Evolutionary conservation across 2,888 invertebrate species (phyloP).

Genomic region (Pegoplata infirma): DNA sequence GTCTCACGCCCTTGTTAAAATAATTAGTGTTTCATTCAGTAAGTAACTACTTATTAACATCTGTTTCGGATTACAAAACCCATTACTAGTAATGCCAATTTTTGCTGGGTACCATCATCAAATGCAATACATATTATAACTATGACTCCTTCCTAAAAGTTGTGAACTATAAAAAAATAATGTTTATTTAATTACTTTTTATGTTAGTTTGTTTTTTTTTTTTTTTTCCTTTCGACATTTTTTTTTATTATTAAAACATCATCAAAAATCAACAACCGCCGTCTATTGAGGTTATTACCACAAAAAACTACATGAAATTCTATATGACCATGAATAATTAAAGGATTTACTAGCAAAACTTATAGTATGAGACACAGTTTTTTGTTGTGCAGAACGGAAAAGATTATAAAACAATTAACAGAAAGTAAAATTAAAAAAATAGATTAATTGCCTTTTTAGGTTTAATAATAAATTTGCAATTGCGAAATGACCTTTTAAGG

Average conservation of each 20-base stretch:
- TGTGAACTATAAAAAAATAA: neutral
- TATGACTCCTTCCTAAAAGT: neutral
- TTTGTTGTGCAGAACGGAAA: neutral
- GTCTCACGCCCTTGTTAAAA: no score
- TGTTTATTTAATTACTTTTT: conserved; percentile 33
- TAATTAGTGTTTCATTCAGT: no score
- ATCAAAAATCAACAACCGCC: neutral
- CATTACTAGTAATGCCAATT: no score
- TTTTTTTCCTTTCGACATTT: conserved; percentile 10
- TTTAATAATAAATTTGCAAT: neutral
- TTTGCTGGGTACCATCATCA: no score
- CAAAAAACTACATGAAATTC: neutral
- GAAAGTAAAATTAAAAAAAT: neutral
- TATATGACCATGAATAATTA: conserved; percentile 24
- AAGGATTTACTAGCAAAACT: neutral
- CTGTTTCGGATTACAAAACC: no score
- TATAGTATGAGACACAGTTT: neutral
- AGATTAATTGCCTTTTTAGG: neutral
- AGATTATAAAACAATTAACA: neutral
- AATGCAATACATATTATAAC: neutral
- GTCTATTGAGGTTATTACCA: neutral
- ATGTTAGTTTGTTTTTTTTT: no score
- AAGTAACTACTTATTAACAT: no score
- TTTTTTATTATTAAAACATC: neutral
- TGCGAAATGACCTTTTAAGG: no score